A percentile compares a stretch with the other conserved stretches of the same genome.
Conservation (phyloP, 2,113 vertebrate species). For the Amblyornis subalaris region DNA sequence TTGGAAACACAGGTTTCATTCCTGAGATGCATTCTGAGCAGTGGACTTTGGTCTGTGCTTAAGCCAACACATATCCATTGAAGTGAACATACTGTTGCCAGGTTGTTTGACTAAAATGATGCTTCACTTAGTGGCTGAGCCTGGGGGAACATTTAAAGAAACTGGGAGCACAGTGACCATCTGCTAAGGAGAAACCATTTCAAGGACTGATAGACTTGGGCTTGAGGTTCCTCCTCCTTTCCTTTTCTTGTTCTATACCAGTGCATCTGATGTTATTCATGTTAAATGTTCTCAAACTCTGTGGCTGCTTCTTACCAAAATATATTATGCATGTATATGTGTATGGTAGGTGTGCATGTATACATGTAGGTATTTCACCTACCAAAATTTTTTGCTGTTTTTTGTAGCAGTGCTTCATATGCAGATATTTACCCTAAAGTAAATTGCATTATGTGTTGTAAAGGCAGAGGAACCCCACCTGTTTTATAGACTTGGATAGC, state of each 20-base stretch:
- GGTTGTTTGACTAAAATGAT: not conserved
- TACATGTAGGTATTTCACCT: not conserved
- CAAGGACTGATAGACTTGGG: not conserved
- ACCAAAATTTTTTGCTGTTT: not conserved
- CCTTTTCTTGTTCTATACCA: not conserved
- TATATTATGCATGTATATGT: not conserved
- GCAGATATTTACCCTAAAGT: not conserved
- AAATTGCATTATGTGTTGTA: not conserved
- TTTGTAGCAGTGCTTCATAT: not conserved
- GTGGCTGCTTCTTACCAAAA: not conserved
- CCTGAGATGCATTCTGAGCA: not conserved
- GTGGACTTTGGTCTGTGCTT: not conserved
- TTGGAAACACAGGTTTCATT: not conserved
- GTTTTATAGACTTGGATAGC: not conserved
- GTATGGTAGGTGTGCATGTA: not conserved
- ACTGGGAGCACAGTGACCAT: not conserved
- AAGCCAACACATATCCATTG: not conserved
- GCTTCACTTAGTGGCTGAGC: not conserved
- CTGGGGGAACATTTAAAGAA: not conserved
- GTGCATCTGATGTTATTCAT: not conserved
- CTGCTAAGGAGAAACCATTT: not conserved
- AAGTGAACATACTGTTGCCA: not conserved
- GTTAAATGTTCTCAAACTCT: not conserved
- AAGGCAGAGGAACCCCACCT: not conserved
- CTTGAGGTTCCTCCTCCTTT: not conserved